Conservation (phyloP, 2,888 invertebrate species). For the Drosophila prostipennis region DNA sequence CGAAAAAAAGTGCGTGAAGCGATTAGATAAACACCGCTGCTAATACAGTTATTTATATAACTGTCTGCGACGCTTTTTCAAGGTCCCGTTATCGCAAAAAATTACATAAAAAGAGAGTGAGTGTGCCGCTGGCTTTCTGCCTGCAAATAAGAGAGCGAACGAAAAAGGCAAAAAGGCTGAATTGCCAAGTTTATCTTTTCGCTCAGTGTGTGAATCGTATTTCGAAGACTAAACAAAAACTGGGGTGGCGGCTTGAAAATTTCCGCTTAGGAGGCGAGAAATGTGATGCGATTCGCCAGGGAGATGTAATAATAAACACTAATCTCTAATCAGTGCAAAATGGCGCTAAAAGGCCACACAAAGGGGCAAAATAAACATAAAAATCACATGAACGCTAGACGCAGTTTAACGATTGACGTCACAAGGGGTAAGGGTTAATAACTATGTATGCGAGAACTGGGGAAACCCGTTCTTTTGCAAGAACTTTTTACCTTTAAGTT, state of each 20-base stretch:
- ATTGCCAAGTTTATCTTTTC: slow-evolving; percentile 1
- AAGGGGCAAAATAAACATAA: slow-evolving; percentile 53
- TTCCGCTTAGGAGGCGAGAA: slow-evolving; percentile 12
- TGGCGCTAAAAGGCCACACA: slow-evolving; percentile 46
- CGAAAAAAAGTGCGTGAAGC: slow-evolving; percentile 57
- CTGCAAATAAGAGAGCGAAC: slow-evolving; percentile 20
- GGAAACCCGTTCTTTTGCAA: slow-evolving; percentile 16
- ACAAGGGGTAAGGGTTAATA: slow-evolving; percentile 15
- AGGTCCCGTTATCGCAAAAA: slow-evolving; percentile 62
- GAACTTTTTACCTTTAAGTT: slow-evolving; percentile 8
- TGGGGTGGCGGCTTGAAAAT: slow-evolving; percentile 2
- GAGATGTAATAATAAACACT: slow-evolving; percentile 17
- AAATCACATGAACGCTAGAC: slow-evolving; percentile 58
- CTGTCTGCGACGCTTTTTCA: slow-evolving; percentile 50
- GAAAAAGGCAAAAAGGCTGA: neutral
- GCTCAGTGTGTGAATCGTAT: slow-evolving; percentile 9
- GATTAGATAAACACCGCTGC: slow-evolving; percentile 66
- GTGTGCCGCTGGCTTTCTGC: neutral
- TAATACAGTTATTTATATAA: slow-evolving; percentile 64
- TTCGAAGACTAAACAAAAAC: slow-evolving; percentile 15
- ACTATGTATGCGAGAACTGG: slow-evolving; percentile 6
- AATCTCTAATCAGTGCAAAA: slow-evolving; percentile 48
- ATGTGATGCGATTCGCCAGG: slow-evolving; percentile 4
- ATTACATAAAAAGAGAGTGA: slow-evolving; percentile 64
- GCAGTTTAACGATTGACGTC: slow-evolving; percentile 58